Base-by-base conservation (phyloP, 2,797 vertebrate genomes). In the Dermochelys coriacea region DNA sequence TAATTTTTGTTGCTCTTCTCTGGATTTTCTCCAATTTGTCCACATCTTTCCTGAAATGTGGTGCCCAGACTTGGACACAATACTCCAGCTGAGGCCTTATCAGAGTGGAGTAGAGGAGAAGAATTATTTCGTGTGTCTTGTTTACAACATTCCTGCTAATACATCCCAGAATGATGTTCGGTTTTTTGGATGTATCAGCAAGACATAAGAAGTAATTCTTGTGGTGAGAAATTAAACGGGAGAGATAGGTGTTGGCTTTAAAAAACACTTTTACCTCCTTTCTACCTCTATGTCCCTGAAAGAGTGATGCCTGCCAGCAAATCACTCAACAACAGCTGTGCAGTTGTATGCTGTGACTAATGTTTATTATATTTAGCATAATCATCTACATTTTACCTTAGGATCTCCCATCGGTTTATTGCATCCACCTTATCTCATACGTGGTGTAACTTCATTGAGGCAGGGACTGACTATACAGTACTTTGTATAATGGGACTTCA, bases 401-500 rank as follows among this genome's bases (percentile, higher is more conserved):
- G 11, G 68, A 3, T 71, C n/a, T 12, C n/a, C 68, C 37, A 41
- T 90, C 57, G 3, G 27, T 74, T 89, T 87, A 91, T 90, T 84
- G 29, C 34, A 52, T 55, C 57, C 80, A 18, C 85, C 78, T 78
- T 11, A 59, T 75, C 81, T 83, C 88, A 79, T 93, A 91, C 91
- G 83, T 95, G 87, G 82, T 64, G 25, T 52, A 86, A 77, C 77
- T 52, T 88, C 64, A 88, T 87, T 74, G 23, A 49, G 88, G 86
- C 88, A 68, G 34, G 31, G 8, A 84, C n/a, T 87, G 86, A 88
- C 93, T 82, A 57, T 75, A 41, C 61, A 84, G 10, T 85, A 75
- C 31, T 87, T 3, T 12, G 45, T 64, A 37, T 0, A 0, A 11
- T 82, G 84, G 45, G 49, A 6, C 41, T 57, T 93, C 37, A 79